Percentiles rank a stretch among this genome's conserved stretches.
phyloP scores from a whole-genome alignment of 2,113 vertebrate genomes.

The Notarius quadriscutis region DNA sequence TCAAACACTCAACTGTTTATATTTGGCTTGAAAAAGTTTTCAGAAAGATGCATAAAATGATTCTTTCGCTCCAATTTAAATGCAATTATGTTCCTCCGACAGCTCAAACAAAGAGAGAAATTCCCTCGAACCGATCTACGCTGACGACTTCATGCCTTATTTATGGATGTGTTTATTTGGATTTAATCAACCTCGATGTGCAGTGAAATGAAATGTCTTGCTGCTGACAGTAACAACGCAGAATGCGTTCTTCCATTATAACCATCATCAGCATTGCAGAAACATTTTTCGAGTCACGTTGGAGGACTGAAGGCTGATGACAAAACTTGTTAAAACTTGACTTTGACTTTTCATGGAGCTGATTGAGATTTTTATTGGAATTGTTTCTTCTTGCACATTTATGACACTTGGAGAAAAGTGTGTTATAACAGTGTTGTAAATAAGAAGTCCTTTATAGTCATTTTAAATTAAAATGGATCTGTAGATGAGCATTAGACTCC shows the following conservation, averaged over 20 bases:
- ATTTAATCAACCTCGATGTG: not conserved
- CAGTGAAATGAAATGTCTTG: not conserved
- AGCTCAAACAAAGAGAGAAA: slow-evolving; percentile 12
- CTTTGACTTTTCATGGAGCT: not conserved
- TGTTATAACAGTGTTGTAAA: not conserved
- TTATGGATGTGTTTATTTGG: slow-evolving; percentile 10
- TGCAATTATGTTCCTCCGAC: not conserved
- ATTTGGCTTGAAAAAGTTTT: slow-evolving; percentile 1
- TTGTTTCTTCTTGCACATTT: not conserved
- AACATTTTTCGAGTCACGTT: not conserved
- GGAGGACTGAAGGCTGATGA: not conserved
- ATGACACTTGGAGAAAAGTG: not conserved
- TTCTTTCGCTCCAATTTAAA: slow-evolving; percentile 7
- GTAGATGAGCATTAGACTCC: too few species aligned
- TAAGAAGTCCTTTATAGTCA: not conserved
- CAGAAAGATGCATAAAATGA: not conserved
- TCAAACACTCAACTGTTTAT: slow-evolving; percentile 4
- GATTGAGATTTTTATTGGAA: not conserved
- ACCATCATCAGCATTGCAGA: not conserved
- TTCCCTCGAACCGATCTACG: not conserved
- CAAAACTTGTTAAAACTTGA: not conserved
- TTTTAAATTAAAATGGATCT: not conserved
- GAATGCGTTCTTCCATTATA: not conserved
- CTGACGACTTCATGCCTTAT: not conserved
- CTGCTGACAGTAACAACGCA: not conserved